A percentile compares a stretch with the other conserved stretches of the same genome.
Evolutionary conservation across 23 tunicate species (phyloP).

Genomic region (Corella eumyota): DNA sequence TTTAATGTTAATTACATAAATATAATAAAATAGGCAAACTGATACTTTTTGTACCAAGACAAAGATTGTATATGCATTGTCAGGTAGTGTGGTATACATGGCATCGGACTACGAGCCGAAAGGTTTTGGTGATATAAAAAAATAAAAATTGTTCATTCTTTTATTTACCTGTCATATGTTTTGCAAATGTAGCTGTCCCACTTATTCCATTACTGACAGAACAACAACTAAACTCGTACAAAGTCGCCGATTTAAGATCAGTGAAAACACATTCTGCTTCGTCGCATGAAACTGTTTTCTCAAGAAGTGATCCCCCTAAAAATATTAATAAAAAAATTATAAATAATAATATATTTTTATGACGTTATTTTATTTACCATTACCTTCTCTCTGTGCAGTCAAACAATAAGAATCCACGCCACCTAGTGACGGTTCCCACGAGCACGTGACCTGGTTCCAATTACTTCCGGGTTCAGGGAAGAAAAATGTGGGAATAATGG

Average conservation of each 20-base stretch:
- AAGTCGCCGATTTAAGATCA: constrained; percentile 37
- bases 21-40: too few relatives aligned
- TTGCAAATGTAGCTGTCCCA: constrained; percentile 3
- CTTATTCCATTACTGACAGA: constrained; percentile 4
- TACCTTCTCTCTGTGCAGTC: constrained; percentile 39
- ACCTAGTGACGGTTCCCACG: constrained; percentile 54
- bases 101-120: too few relatives aligned
- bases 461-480: constrained; percentile 24
- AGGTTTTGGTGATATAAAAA: too few relatives aligned
- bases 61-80: too few relatives aligned
- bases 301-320: constrained; percentile 1
- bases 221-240: constrained; percentile 37
- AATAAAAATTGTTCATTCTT: constrained; percentile 1
- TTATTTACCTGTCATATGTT: constrained; percentile 43
- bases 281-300: constrained; percentile 3
- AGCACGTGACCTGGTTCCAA: constrained; percentile 19
- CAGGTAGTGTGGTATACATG: too few relatives aligned
- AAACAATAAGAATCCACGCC: constrained; percentile 47
- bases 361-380: not conserved
- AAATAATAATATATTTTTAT: not conserved
- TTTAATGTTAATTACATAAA: too few relatives aligned
- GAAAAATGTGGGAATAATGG: constrained; percentile 12
- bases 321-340: not conserved
- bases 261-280: constrained; percentile 28
- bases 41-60: too few relatives aligned